phyloP scores from a whole-genome alignment of 2,888 invertebrate species.

The Thereva nobilitata region DNA sequence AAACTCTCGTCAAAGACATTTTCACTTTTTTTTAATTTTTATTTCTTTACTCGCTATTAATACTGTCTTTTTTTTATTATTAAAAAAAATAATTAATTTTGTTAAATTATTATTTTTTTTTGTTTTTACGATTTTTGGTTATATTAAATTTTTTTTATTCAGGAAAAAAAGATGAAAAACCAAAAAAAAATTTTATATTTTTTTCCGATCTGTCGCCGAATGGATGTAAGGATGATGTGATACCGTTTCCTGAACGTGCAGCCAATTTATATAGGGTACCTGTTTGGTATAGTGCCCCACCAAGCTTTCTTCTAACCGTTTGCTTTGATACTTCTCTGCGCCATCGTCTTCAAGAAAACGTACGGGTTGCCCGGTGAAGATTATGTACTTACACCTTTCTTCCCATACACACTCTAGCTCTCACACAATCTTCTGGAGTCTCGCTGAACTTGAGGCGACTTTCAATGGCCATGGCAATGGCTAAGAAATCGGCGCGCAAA shows the following conservation, averaged over 20 bases:
- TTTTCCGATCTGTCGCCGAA: conserved; percentile 54
- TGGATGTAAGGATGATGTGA: conserved; percentile 60
- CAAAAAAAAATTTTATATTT: conserved; percentile 34
- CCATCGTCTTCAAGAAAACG: conserved; percentile 14
- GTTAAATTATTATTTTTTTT: conserved; percentile 5
- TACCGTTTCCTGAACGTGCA: conserved; percentile 59
- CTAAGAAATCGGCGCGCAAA: conserved; percentile 5
- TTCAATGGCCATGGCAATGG: conserved; percentile 13
- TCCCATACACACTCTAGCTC: conserved; percentile 14
- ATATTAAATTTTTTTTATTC: neutral
- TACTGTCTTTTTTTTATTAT: conserved; percentile 10
- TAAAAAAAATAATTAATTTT: neutral
- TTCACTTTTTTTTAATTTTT: conserved; percentile 38
- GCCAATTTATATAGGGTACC: conserved; percentile 59
- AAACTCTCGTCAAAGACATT: conserved; percentile 60
- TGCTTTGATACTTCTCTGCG: conserved; percentile 34
- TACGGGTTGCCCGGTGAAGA: conserved; percentile 33
- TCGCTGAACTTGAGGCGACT: conserved; percentile 16
- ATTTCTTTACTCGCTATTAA: neutral
- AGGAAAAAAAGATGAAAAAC: conserved; percentile 26
- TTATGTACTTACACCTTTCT: conserved; percentile 32
- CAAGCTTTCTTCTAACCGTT: conserved; percentile 41
- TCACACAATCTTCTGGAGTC: no score
- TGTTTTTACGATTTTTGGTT: conserved; percentile 4
- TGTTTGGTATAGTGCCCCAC: conserved; percentile 45